Evolutionary conservation across 1,140 invertebrate genomes (phyloP), one percentile per base, ranked within the genome.

Genomic region (Pogonomyrmex californicus): DNA sequence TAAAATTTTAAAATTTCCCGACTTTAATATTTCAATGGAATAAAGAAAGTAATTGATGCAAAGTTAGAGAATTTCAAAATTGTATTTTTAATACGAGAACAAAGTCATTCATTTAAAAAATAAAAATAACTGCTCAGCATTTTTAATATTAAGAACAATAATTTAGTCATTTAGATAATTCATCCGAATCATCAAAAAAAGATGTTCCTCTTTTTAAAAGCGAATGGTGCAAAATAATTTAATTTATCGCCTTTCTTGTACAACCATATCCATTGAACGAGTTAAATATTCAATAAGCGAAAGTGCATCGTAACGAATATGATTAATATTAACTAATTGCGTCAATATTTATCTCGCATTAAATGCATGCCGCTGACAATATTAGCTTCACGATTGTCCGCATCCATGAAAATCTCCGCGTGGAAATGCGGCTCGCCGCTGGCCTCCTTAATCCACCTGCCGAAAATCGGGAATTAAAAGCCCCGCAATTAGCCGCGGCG

Each of bases 281-380:
- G 7, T 68, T 38, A 51, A 81, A 81, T 81, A 70, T 70, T 71
- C 36, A 71, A 81, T 47, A 71, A 81, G 49, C 49, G 65, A 81
- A 81, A 70, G 78, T 56, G 49, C 65, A 44, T 33, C 23, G 12
- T 33, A 56, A 81, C 14, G 77, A 41, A 54, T 51, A 41, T 41
- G n/a, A 81, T 81, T 54, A 68, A 81, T 54, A 81, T 54, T 68
- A 68, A 81, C 51, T 81, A 70, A 68, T n/a, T 41, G 77, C 63
- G 36, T 81, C 63, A 68, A 81, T 54, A 81, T 70, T 81, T 81
- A 81, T 65, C 30, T 36, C 41, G 44, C 47, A 44, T 54, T 63
- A 47, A 77, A 12, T n/a, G n/a, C 9, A 65, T 9, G 49, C 10
- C 23, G 36, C 9, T 38, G 62, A 63, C n/a, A 54, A 70, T 41